Evolutionary conservation across 1,140 invertebrate genomes (phyloP), one percentile per base, ranked within the genome.

Genomic region (Eueides isabella): DNA sequence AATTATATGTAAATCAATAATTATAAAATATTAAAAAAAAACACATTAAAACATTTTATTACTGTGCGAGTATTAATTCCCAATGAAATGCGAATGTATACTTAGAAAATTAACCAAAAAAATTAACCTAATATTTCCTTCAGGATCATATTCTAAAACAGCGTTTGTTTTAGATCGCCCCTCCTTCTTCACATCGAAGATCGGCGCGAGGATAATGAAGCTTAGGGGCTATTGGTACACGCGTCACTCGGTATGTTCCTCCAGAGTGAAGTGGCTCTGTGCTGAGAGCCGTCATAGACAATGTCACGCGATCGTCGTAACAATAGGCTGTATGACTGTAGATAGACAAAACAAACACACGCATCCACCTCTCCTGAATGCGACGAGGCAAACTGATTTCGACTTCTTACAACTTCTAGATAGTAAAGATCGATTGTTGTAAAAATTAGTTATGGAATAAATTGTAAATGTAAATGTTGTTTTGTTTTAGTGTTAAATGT

Each of bases 321-420:
- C 90, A 38, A 92, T 92, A 44, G 90, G 90, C 7, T 83, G 83
- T 69, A 90, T 88, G 74, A 86, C 88, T 23, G 85, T 92, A 1
- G 86, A 88, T 78, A 81, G 83, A 1, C 89, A 90, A 16, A 88
- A 91, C 61, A 91, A 88, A 66, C 90, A 92, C 67, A 90, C 86
- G 0, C 90, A 92, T 61, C 90, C 89, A 0, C 89, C 90, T 3
- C 69, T 76, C 11, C 66, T 76, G 12, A 74, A 78, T 65, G 76
- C 76, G 4, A 61, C 71, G 28, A 71, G 78, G n/a, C 77, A 85
- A 74, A 76, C 71, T 4, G 71, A 84, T 61, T 71, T 77, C 6
- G 78, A 84, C 64, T 82, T 82, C 73, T 75, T 83, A 65, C 79
- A 85, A 70, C 74, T 80, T 5, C 71, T 85, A 78, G 80, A 80